These are phyloP conservation scores for Drosophila auraria DNA, from an alignment of 1,140 invertebrate species.

Conservation along the genomic window DNA sequence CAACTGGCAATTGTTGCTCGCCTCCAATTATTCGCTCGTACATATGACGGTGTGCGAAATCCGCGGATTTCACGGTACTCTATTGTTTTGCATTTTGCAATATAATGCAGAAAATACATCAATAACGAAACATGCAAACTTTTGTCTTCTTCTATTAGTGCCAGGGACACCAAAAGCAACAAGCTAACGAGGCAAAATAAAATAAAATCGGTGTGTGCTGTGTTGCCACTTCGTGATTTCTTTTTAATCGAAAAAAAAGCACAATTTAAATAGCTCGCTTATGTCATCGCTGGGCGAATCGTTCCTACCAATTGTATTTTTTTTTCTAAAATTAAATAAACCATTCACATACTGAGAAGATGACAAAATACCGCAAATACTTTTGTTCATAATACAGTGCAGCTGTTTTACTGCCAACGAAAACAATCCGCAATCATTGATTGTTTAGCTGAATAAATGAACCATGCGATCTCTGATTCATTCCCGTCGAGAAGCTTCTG, in stretches of 20 bases:
- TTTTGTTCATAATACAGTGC: constrained; percentile 49
- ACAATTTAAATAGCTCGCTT: constrained; percentile 61
- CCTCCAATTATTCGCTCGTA: constrained; percentile 44
- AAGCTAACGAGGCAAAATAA: constrained; percentile 21
- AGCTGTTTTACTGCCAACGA: constrained; percentile 45
- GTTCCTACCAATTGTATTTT: constrained; percentile 50
- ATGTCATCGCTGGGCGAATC: constrained; percentile 59
- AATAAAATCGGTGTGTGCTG: constrained; percentile 7
- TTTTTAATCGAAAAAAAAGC: constrained; percentile 62
- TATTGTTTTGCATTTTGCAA: constrained; percentile 62
- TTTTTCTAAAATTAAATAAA: constrained; percentile 62
- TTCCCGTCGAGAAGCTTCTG: constrained; percentile 21
- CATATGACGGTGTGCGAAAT: constrained; percentile 11
- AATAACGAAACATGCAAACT: constrained; percentile 43
- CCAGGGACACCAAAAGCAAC: constrained; percentile 32
- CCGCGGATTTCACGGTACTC: constrained; percentile 36
- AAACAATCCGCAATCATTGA: constrained; percentile 49
- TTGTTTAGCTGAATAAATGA: constrained; percentile 44
- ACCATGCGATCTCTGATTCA: constrained; percentile 34
- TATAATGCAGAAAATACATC: constrained; percentile 48
- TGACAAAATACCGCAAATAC: constrained; percentile 55
- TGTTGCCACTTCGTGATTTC: constrained; percentile 43
- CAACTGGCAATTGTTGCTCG: constrained; percentile 39
- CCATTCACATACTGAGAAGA: constrained; percentile 46
- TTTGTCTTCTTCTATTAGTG: constrained; percentile 59